Evolutionary conservation across 2,797 vertebrate species (phyloP), one percentile per base, ranked within the genome.

Genomic region (Dryobates pubescens): DNA sequence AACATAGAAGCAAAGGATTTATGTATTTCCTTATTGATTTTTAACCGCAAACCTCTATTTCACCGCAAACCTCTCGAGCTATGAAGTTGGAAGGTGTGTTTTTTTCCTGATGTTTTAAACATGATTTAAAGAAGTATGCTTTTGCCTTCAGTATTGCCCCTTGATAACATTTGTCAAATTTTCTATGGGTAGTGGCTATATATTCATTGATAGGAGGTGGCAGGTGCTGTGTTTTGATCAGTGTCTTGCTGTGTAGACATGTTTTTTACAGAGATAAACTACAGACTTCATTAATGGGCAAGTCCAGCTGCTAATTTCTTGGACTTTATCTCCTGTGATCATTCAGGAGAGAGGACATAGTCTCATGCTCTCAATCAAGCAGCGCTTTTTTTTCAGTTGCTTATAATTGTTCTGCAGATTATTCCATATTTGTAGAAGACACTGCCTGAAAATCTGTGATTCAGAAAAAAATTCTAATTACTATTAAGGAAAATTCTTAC

Each of bases 251-350:
- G 36, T 61, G 45, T 12, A 84, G 17, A 84, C 41, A 17, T 13
- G 23, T 89, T 87, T 92, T 89, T 78, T 58, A 10, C 54, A 59
- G 72, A 85, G 82, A 90, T 89, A 93, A 89, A 57, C 64, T 75
- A 13, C 23, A 59, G 41, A 20, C 32, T 80, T 88, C 38, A 26
- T 92, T 75, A 81, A 61, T 73, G 80, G 56, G 18, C 61, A 88
- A 79, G 43, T 85, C 65, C 79, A 87, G 76, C 71, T 91, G 61
- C 83, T 91, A 51, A 64, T 56, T 74, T 85, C 74, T 75, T 81
- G 70, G 80, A 47, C 67, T 73, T 81, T 82, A 88, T 93, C 89
- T 86, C 64, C 45, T 20, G 1, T 1, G 6, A 77, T 92, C 24
- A 30, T 82, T 82, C 1, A 2, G 67, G 64, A 90, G 49, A 56